A percentile compares a stretch with the other conserved stretches of the same genome.
These are phyloP conservation scores for Dromas ardeola DNA, from an alignment of 2,113 vertebrate genomes.

Conservation along the genomic window DNA sequence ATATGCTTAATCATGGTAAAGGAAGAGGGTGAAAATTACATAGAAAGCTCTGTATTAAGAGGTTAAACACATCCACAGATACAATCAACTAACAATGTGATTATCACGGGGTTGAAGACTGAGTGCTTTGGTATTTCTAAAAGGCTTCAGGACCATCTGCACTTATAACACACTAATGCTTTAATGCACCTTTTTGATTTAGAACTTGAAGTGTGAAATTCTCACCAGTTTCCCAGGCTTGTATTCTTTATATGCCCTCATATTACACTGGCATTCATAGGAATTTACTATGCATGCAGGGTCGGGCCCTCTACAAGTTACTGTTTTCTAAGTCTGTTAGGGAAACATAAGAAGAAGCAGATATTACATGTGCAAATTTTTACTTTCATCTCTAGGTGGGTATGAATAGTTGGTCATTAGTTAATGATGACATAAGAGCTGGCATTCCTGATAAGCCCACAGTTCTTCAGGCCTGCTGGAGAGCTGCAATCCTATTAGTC, in stretches of 20 bases:
- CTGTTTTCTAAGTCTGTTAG: background rate
- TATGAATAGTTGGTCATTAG: slow-evolving; percentile 29
- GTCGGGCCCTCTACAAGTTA: background rate
- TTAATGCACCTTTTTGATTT: background rate
- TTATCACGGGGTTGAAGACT: background rate
- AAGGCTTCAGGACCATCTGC: background rate
- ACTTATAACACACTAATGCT: background rate
- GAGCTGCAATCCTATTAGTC: slow-evolving; percentile 25
- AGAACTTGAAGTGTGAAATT: background rate
- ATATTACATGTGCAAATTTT: slow-evolving; percentile 23
- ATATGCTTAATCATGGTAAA: background rate
- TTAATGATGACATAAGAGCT: slow-evolving; percentile 33
- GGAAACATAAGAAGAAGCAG: background rate
- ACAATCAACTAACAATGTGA: background rate
- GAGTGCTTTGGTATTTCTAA: background rate
- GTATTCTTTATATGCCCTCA: background rate
- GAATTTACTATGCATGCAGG: background rate
- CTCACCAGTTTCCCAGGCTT: background rate
- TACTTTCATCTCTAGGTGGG: slow-evolving; percentile 23
- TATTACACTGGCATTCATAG: background rate
- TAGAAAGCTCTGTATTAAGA: background rate
- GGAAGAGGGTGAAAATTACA: background rate
- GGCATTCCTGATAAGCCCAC: slow-evolving; percentile 6
- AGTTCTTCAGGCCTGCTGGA: slow-evolving; percentile 16
- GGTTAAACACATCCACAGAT: background rate